Evolutionary conservation across 2,888 invertebrate species (phyloP).

Genomic region (Pogonocherus hispidulus): DNA sequence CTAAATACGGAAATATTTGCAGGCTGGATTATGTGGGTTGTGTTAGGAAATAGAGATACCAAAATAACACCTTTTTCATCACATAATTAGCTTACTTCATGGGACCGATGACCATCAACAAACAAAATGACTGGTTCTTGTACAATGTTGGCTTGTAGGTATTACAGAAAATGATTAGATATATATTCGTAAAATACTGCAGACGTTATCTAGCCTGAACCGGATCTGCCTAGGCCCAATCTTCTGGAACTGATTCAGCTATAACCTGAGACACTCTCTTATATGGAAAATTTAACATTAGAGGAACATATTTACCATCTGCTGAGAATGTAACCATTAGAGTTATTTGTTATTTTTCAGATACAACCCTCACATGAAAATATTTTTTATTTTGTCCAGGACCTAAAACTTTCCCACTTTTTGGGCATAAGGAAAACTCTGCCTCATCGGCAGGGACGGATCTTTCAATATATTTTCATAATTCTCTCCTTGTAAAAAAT

Average conservation of each 20-base stretch:
- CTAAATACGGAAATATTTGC: not conserved
- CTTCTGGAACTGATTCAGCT: not conserved
- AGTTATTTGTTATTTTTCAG: slow-evolving; percentile 7
- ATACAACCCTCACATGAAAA: not conserved
- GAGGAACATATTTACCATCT: slow-evolving; percentile 1
- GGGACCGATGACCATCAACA: not conserved
- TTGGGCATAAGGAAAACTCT: not conserved
- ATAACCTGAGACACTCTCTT: not conserved
- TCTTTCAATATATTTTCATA: no score
- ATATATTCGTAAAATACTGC: not conserved
- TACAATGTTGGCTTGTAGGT: not conserved
- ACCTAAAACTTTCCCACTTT: slow-evolving; percentile 14
- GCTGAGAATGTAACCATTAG: not conserved
- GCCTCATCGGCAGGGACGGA: no score
- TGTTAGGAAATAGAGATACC: not conserved
- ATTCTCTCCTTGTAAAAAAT: no score
- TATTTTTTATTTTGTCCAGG: not conserved
- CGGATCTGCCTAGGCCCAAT: not conserved
- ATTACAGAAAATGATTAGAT: not conserved
- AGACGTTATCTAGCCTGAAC: not conserved
- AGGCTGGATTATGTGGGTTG: slow-evolving; percentile 4
- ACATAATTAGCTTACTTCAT: not conserved
- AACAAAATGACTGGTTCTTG: not conserved
- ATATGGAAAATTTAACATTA: not conserved
- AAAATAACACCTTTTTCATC: not conserved